These are phyloP conservation scores for Hirtodrosophila alboralis DNA, from an alignment of 2,888 invertebrate genomes.

Conservation along the genomic window DNA sequence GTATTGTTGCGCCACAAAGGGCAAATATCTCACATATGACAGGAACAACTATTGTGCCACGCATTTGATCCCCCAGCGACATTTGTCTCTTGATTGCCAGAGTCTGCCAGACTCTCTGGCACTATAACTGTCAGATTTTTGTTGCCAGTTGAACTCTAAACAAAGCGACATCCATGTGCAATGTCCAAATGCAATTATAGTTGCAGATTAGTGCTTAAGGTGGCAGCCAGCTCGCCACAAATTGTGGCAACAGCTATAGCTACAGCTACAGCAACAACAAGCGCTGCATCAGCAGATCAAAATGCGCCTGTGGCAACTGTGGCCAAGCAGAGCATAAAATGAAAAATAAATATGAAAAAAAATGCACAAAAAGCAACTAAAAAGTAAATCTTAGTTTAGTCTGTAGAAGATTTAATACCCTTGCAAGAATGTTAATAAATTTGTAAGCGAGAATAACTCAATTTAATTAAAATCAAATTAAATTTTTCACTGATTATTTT, in stretches of 20 bases:
- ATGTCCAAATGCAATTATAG: slow-evolving; percentile 53
- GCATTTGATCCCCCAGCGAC: slow-evolving; percentile 29
- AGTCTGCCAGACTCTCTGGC: not conserved
- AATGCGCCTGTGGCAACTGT: slow-evolving; percentile 63
- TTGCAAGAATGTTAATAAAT: too few relatives aligned
- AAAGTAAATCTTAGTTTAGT: too few relatives aligned
- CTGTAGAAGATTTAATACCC: too few relatives aligned
- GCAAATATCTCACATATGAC: slow-evolving; percentile 47
- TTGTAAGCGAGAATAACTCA: too few relatives aligned
- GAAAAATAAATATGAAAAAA: slow-evolving; percentile 75
- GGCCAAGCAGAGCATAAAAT: slow-evolving; percentile 72
- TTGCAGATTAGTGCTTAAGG: slow-evolving; percentile 51
- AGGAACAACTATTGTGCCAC: slow-evolving; percentile 19
- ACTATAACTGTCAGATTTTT: slow-evolving; percentile 24
- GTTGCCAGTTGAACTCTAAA: slow-evolving; percentile 38
- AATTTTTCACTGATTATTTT: too few relatives aligned
- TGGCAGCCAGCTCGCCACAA: slow-evolving; percentile 47
- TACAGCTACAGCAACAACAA: slow-evolving; percentile 2
- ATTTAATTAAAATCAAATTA: too few relatives aligned
- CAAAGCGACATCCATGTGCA: slow-evolving; percentile 38
- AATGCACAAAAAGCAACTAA: slow-evolving; percentile 6
- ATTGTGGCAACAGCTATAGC: slow-evolving; percentile 20
- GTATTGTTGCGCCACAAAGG: slow-evolving; percentile 55
- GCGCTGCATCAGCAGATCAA: slow-evolving; percentile 48
- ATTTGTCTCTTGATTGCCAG: slow-evolving; percentile 35